Conservation (phyloP, 2,797 vertebrate species). For the Pseudochaenichthys georgianus region DNA sequence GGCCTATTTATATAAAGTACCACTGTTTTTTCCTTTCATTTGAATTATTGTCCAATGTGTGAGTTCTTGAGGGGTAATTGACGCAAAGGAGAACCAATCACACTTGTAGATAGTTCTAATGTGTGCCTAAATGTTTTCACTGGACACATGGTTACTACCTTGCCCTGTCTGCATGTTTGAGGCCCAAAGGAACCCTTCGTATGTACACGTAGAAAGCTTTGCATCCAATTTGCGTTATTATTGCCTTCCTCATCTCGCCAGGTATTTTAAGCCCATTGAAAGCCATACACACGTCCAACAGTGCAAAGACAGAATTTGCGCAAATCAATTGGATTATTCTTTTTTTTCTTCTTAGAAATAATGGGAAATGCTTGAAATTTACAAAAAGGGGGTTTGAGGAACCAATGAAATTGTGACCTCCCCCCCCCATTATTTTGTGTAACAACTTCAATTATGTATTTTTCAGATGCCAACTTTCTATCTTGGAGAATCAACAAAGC, state of each 20-base stretch:
- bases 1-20: slow-evolving; percentile 19
- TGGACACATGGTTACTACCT: slow-evolving; percentile 48
- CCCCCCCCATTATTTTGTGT: slow-evolving; percentile 65
- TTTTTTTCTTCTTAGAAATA: slow-evolving; percentile 31
- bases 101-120: slow-evolving; percentile 50
- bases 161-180: slow-evolving; percentile 56
- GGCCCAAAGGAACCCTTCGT: slow-evolving; percentile 43
- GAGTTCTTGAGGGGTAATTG: slow-evolving; percentile 24
- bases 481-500: slow-evolving; percentile 58
- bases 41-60: slow-evolving; percentile 2
- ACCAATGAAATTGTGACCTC: slow-evolving; percentile 51
- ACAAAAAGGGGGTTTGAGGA: slow-evolving; percentile 41
- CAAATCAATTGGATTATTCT: slow-evolving; percentile 48
- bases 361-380: slow-evolving; percentile 68
- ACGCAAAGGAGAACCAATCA: slow-evolving; percentile 32
- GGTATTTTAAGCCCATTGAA: slow-evolving; percentile 76
- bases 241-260: slow-evolving; percentile 48
- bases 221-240: slow-evolving; percentile 51
- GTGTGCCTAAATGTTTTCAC: slow-evolving; percentile 57
- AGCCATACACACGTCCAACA: slow-evolving; percentile 64
- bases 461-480: slow-evolving; percentile 78
- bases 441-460: slow-evolving; percentile 70
- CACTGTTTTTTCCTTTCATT: slow-evolving; percentile 11
- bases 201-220: slow-evolving; percentile 58
- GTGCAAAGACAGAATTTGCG: slow-evolving; percentile 50